phyloP scores from a whole-genome alignment of 2,888 invertebrate genomes.

The Torymus auratus region DNA sequence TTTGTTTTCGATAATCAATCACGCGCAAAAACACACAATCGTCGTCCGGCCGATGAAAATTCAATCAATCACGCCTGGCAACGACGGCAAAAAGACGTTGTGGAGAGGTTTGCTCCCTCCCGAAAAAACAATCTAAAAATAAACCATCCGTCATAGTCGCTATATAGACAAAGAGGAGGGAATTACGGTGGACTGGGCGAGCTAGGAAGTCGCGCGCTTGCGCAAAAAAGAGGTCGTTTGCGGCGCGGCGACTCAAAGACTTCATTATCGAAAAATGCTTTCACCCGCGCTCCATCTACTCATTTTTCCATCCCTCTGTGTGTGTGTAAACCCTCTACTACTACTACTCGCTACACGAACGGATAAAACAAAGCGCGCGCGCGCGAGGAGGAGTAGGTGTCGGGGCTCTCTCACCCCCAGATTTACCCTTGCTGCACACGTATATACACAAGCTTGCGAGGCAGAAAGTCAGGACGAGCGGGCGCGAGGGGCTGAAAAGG shows the following conservation, averaged over 20 bases:
- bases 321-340: not conserved
- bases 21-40: slow-evolving; percentile 10
- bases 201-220: no score
- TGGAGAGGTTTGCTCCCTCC: not conserved
- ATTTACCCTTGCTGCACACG: no score
- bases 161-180: slow-evolving; percentile 29
- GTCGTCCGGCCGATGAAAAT: not conserved
- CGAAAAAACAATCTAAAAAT: slow-evolving; percentile 9
- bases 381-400: no score
- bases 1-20: slow-evolving; percentile 29
- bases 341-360: no score
- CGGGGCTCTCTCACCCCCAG: no score
- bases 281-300: not conserved
- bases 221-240: slow-evolving; percentile 5
- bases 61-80: slow-evolving; percentile 9
- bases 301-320: not conserved
- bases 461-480: slow-evolving; percentile 55
- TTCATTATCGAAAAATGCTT: slow-evolving; percentile 53
- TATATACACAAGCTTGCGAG: not conserved
- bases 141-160: slow-evolving; percentile 32
- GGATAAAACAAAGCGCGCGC: no score
- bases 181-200: not conserved
- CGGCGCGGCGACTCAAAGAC: slow-evolving; percentile 36
- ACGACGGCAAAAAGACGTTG: no score
- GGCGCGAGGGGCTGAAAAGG: slow-evolving; percentile 8